Evolutionary conservation across 2,888 invertebrate genomes (phyloP).

Genomic region (Anaspis maculata): DNA sequence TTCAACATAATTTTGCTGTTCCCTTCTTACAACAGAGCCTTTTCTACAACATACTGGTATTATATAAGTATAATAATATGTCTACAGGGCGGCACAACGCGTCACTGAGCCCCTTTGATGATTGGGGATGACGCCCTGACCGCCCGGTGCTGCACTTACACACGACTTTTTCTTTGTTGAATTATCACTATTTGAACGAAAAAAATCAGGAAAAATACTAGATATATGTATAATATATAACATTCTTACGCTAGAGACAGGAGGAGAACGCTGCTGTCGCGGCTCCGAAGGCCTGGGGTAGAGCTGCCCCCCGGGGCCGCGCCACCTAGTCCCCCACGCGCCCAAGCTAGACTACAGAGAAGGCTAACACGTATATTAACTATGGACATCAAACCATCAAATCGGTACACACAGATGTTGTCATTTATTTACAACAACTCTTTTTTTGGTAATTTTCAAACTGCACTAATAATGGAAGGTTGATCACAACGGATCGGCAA

Average conservation of each 20-base stretch:
- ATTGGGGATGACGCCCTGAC: too few species aligned
- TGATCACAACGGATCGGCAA: slow-evolving; percentile 15
- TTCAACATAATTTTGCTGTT: slow-evolving; percentile 52
- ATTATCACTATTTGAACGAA: too few species aligned
- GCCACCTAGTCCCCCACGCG: slow-evolving; percentile 13
- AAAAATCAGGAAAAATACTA: too few species aligned
- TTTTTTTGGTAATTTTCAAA: slow-evolving; percentile 6
- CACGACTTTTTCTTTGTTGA: too few species aligned
- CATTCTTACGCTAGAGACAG: too few species aligned
- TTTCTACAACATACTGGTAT: slow-evolving; percentile 19
- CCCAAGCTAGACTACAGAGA: slow-evolving; percentile 22
- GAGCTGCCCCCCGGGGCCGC: too few species aligned
- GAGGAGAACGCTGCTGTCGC: too few species aligned
- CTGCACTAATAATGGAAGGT: slow-evolving; percentile 11
- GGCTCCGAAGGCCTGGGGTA: too few species aligned
- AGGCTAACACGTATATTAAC: slow-evolving; percentile 30
- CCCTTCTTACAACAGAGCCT: slow-evolving; percentile 45
- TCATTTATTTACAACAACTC: slow-evolving; percentile 36
- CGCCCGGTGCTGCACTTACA: slow-evolving; percentile 1
- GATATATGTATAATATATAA: too few species aligned
- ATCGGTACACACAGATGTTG: slow-evolving; percentile 34
- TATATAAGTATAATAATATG: too few species aligned
- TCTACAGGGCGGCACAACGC: too few species aligned
- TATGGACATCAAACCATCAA: slow-evolving; percentile 36
- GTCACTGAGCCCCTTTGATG: too few species aligned